A percentile compares a stretch with the other conserved stretches of the same genome.
Conservation (phyloP, 37 sponge, comb jelly and placozoan genomes). For the Diacarnus erythraeanus region DNA sequence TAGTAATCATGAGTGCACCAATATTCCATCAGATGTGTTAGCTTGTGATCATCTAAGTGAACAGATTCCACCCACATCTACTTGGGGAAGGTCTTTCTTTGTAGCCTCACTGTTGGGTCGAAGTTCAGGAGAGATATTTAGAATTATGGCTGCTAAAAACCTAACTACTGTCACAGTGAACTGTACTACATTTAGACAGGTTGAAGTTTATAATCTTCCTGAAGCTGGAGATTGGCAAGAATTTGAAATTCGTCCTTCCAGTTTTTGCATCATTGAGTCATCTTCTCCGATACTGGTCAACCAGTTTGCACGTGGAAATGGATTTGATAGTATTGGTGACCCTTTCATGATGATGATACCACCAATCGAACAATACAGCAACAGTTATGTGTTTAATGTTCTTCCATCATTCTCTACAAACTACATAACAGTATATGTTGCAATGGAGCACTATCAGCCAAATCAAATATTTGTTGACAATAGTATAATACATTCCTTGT, state of each 20-base stretch:
- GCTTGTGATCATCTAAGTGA: constrained; percentile 62
- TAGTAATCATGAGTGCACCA: constrained; percentile 27
- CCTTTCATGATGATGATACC: constrained; percentile 68
- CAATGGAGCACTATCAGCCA: constrained; percentile 26
- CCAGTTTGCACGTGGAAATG: constrained; percentile 26
- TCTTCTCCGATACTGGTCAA: constrained; percentile 36
- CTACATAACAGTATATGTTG: constrained; percentile 39
- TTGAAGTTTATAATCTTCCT: not conserved
- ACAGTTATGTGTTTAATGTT: constrained; percentile 41
- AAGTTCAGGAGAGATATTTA: constrained; percentile 13
- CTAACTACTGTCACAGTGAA: constrained; percentile 9
- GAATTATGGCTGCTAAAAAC: constrained; percentile 29
- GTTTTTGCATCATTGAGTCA: constrained; percentile 42
- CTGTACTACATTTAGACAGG: not conserved
- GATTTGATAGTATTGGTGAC: constrained; percentile 17
- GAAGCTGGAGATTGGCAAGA: constrained; percentile 23
- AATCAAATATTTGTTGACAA: constrained; percentile 27
- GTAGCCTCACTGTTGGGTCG: constrained; percentile 27
- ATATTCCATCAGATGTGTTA: not conserved
- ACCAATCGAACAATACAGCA: constrained; percentile 68
- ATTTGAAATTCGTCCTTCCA: not conserved
- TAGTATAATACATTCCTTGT: not conserved
- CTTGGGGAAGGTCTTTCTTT: constrained; percentile 58
- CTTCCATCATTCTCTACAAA: constrained; percentile 7
- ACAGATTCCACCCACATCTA: constrained; percentile 60